Evolutionary conservation across 2,113 vertebrate species (phyloP).

Genomic region (Motacilla alba): DNA sequence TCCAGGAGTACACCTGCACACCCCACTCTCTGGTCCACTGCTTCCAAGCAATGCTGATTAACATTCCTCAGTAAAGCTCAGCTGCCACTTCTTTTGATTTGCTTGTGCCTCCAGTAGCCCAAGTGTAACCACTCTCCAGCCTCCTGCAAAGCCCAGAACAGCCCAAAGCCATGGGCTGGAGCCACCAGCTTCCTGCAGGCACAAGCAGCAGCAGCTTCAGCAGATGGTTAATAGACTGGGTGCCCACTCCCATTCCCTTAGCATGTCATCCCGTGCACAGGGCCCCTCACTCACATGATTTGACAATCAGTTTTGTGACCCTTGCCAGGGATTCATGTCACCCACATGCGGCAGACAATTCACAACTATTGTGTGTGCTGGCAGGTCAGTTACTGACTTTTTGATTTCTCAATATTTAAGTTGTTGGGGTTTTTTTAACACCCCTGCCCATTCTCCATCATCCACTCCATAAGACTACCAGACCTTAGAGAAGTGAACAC

Average conservation of each 20-base stretch:
- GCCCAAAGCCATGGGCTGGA: not conserved
- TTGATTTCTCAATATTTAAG: not conserved
- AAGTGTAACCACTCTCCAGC: not conserved
- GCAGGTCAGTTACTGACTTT: not conserved
- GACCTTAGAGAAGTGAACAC: not conserved
- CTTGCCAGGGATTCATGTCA: not conserved
- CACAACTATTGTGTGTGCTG: not conserved
- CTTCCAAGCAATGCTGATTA: not conserved
- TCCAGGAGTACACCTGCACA: rapidly evolving
- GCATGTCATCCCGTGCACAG: not conserved
- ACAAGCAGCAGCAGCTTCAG: not conserved
- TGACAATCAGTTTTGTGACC: not conserved
- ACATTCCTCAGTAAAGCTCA: not conserved
- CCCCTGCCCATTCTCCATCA: not conserved
- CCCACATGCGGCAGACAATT: not conserved
- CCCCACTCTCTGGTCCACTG: not conserved
- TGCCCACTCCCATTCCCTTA: not conserved
- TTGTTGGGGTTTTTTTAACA: not conserved
- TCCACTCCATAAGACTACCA: not conserved
- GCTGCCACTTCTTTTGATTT: not conserved
- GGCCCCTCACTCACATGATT: not conserved
- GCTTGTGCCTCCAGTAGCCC: not conserved
- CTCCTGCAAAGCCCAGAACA: not conserved
- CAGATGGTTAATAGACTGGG: not conserved
- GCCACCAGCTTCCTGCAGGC: not conserved